Evolutionary conservation across 2,888 invertebrate species (phyloP).

Genomic region (Drosophila borborema): DNA sequence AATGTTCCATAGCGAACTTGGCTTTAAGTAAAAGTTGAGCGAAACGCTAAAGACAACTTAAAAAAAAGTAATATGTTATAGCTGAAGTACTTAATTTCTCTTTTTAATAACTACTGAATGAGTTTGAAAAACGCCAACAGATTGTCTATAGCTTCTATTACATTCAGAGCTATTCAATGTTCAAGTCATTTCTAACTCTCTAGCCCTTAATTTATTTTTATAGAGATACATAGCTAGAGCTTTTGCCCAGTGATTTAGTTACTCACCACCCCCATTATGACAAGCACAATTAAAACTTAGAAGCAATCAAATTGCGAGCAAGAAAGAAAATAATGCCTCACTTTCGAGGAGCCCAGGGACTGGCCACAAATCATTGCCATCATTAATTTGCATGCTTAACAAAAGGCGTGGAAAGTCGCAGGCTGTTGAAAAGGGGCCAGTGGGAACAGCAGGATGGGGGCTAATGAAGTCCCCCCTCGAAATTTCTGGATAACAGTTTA

Average conservation of each 20-base stretch:
- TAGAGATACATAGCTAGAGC: neutral
- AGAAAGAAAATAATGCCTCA: conserved; percentile 50
- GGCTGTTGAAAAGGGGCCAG: conserved; percentile 48
- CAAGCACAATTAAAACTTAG: conserved; percentile 59
- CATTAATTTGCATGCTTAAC: conserved; percentile 73
- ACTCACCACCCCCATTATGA: conserved; percentile 6
- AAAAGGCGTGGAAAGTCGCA: conserved; percentile 49
- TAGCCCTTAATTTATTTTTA: neutral
- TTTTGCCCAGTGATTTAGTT: neutral
- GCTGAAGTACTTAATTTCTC: too few relatives aligned
- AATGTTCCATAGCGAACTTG: too few relatives aligned
- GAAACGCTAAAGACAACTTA: too few relatives aligned
- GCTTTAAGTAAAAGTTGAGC: too few relatives aligned
- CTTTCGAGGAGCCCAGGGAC: neutral
- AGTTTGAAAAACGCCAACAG: too few relatives aligned
- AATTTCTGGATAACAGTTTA: conserved; percentile 21
- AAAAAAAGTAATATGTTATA: too few relatives aligned
- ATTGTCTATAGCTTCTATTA: too few relatives aligned
- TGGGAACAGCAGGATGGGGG: conserved; percentile 4
- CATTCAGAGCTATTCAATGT: neutral
- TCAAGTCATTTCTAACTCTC: neutral
- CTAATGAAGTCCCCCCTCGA: conserved; percentile 31
- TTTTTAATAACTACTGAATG: too few relatives aligned
- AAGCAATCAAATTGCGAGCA: conserved; percentile 50
- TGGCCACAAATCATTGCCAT: conserved; percentile 57